A percentile compares a stretch with the other conserved stretches of the same genome.
These are phyloP conservation scores for Chamaea fasciata DNA, from an alignment of 2,113 vertebrate genomes.

Conservation along the genomic window DNA sequence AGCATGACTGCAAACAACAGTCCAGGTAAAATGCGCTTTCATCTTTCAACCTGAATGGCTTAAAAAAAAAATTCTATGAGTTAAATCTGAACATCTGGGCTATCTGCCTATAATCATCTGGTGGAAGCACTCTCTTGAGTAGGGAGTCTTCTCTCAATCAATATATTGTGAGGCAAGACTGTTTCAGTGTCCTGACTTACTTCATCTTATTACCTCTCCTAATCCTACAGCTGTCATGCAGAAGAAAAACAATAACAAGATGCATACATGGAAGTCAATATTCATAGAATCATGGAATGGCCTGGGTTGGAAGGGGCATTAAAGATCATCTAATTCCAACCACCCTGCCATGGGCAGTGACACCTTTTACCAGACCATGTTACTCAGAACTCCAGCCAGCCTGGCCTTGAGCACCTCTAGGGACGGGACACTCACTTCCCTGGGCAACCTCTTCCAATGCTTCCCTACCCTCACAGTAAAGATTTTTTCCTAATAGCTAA, in stretches of 20 bases:
- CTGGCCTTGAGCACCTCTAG: too few species aligned
- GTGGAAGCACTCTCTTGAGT: not conserved
- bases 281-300: not conserved
- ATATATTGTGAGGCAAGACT: not conserved
- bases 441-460: not conserved
- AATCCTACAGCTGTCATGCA: not conserved
- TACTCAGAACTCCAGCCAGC: not conserved
- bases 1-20: not conserved
- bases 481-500: not conserved
- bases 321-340: not conserved
- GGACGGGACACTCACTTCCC: too few species aligned
- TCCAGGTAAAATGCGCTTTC: not conserved
- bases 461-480: not conserved
- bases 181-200: not conserved
- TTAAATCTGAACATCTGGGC: not conserved
- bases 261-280: not conserved
- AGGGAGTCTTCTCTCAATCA: not conserved
- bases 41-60: not conserved
- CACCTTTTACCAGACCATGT: not conserved
- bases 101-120: not conserved
- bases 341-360: not conserved
- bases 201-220: not conserved
- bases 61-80: not conserved
- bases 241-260: not conserved
- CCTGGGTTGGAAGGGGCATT: not conserved